Conservation (phyloP, 2,797 vertebrate species). For the Trichosurus vulpecula region DNA sequence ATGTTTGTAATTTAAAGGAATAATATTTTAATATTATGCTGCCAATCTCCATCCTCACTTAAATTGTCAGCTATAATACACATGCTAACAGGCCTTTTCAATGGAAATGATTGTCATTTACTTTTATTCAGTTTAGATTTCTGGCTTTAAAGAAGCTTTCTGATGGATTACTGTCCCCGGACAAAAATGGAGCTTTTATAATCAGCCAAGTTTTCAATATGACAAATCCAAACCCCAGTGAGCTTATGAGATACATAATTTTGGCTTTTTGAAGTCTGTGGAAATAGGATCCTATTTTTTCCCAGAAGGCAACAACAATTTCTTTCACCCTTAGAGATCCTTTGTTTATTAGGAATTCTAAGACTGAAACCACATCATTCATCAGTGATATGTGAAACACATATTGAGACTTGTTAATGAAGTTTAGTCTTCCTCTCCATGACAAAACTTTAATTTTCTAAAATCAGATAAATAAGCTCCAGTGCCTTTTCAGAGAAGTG, state of each 20-base stretch:
- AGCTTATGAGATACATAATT: background rate
- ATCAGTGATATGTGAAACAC: background rate
- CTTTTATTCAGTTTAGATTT: background rate
- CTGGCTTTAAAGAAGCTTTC: background rate
- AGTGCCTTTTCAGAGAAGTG: background rate
- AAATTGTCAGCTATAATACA: background rate
- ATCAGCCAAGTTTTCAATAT: constrained; percentile 4
- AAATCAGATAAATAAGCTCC: background rate
- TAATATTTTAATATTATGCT: background rate
- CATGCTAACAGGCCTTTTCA: background rate
- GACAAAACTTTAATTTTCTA: background rate
- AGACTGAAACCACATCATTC: background rate
- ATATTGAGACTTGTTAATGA: background rate
- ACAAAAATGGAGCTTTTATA: background rate
- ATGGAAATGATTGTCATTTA: background rate
- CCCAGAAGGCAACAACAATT: background rate
- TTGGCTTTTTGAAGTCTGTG: background rate
- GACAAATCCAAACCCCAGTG: background rate
- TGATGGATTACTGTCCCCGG: background rate
- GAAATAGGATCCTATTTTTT: constrained; percentile 3
- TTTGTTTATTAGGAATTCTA: background rate
- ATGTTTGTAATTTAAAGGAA: background rate
- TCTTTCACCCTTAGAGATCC: background rate
- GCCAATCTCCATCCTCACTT: background rate
- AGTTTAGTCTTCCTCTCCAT: background rate